Evolutionary conservation across 2,797 vertebrate species (phyloP).

Genomic region (Gallinago stenura): DNA sequence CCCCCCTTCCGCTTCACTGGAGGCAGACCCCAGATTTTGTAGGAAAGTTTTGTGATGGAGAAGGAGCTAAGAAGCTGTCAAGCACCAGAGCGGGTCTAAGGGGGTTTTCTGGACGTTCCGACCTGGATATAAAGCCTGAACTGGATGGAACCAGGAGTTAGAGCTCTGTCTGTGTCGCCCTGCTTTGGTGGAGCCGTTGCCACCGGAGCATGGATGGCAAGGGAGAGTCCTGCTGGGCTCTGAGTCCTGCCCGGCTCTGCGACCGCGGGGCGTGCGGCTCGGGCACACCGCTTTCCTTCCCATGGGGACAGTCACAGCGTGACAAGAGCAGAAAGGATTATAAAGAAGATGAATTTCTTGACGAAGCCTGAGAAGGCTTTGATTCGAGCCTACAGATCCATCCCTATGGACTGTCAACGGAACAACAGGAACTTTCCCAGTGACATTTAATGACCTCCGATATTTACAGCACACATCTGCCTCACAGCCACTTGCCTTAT

Average conservation of each 20-base stretch:
- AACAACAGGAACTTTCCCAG: conserved; percentile 7
- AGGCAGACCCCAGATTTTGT: not conserved
- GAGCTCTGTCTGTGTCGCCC: not conserved
- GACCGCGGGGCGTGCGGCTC: not conserved
- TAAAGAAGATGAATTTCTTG: not conserved
- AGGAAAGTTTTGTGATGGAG: not conserved
- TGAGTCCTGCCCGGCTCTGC: not conserved
- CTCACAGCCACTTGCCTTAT: conserved; percentile 11
- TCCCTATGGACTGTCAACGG: not conserved
- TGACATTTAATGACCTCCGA: conserved; percentile 10
- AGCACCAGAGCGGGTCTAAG: not conserved
- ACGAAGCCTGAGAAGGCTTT: not conserved
- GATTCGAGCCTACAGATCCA: too few relatives aligned
- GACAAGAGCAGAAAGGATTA: not conserved
- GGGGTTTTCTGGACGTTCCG: not conserved
- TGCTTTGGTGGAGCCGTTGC: not conserved
- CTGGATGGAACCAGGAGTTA: not conserved
- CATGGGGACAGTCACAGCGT: not conserved
- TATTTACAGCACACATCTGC: not conserved
- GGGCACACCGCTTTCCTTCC: not conserved
- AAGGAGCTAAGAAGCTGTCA: not conserved
- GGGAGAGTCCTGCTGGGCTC: not conserved
- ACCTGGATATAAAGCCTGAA: not conserved
- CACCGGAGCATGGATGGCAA: not conserved
- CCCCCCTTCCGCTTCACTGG: not conserved